Conservation (phyloP, 2,797 vertebrate genomes). For the Phrynocephalus vlangalii region DNA sequence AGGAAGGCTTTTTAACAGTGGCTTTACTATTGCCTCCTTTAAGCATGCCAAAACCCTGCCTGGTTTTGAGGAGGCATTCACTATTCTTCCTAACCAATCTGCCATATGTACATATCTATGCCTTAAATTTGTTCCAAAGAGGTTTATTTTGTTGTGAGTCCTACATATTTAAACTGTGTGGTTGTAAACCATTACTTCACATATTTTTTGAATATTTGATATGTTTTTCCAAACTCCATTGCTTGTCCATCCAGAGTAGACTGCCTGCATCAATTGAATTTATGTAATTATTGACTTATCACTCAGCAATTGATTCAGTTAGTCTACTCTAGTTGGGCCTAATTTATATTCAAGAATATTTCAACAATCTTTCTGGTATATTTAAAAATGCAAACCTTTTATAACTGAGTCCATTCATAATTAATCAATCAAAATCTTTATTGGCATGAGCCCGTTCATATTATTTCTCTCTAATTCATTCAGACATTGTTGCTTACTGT, state of each 20-base stretch:
- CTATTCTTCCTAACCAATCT: not conserved
- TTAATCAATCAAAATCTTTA: too few species aligned
- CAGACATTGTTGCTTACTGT: not conserved
- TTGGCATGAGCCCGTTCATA: slow-evolving; percentile 28
- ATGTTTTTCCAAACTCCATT: too few species aligned
- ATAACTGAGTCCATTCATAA: slow-evolving; percentile 41
- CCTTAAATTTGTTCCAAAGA: not conserved
- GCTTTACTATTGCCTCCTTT: too few species aligned
- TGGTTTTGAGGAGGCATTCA: too few species aligned
- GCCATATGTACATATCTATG: not conserved
- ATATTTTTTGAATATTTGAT: too few species aligned
- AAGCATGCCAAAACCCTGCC: too few species aligned
- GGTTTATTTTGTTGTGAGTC: not conserved
- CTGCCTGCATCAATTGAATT: too few species aligned
- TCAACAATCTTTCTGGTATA: slow-evolving; percentile 14
- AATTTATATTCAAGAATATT: slow-evolving; percentile 28
- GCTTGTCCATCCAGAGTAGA: not conserved
- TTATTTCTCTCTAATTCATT: slow-evolving; percentile 21
- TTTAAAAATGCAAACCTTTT: slow-evolving; percentile 37
- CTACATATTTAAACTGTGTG: not conserved
- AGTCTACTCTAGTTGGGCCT: too few species aligned
- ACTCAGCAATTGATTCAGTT: too few species aligned
- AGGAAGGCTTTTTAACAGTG: too few species aligned
- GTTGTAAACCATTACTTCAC: too few species aligned
- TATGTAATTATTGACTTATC: too few species aligned